Evolutionary conservation across 2,113 vertebrate species (phyloP), one percentile per base, ranked within the genome.

Genomic region (Ctenodactylus gundi): DNA sequence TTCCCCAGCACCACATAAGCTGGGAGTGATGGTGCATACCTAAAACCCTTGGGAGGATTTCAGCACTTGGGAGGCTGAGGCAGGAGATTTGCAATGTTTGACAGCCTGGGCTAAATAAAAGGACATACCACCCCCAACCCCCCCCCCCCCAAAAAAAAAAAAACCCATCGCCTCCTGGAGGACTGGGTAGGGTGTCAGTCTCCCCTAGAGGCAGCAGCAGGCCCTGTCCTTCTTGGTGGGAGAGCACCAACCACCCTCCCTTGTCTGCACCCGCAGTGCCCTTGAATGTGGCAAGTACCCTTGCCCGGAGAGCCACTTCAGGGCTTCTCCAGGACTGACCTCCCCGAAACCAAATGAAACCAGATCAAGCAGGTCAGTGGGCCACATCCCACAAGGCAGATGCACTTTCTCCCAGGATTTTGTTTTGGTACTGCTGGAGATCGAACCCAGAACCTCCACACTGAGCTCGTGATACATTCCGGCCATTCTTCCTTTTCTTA

Each of bases 201-300:
- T n/a, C n/a, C n/a, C n/a, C n/a, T n/a, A n/a, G n/a, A 44, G 18
- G 31, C 27, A 6, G 1, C 0, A 0, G 12, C 18, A 5, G 4
- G 29, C 13, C 67, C 65, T 3, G 7, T 4, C 9, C 31, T 92
- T 13, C 7, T 11, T 17, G 27, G 57, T 7, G 2, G 31, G 34
- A 27, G 31, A 29, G 12, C 12, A 7, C 4, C 5, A 29, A 29
- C 17, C 25, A 4, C 4, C 60, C 31, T 11, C 17, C 29, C 10
- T 2, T 0, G 4, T n/a, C n/a, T n/a, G n/a, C n/a, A n/a, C n/a
- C n/a, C n/a, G 65, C 27, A 13, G 3, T n/a, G 39, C 41, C 60
- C 91, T 67, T 44, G 72, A 46, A 64, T 23, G 6, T 15, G 68
- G 25, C 11, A 34, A 65, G 62, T 2, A 1, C 18, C 29, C 44